Conservation (phyloP, 2,797 vertebrate species). For the Rhinophrynus dorsalis region DNA sequence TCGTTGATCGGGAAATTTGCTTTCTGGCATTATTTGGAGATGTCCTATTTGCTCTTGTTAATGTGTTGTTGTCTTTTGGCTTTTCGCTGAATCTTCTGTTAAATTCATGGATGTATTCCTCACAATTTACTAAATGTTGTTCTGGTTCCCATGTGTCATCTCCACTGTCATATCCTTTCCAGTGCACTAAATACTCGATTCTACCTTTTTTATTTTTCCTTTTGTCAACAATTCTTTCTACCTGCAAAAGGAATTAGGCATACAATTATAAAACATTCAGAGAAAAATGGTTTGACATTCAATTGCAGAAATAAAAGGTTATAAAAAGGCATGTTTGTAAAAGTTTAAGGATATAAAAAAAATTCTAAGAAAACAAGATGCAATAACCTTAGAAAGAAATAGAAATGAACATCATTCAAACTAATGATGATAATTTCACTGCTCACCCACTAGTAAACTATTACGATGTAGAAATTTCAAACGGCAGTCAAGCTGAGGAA, state of each 20-base stretch:
- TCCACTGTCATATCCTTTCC: slow-evolving; percentile 89
- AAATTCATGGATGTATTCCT: slow-evolving; percentile 89
- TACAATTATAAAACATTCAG: too few species aligned
- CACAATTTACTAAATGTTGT: slow-evolving; percentile 87
- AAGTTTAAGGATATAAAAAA: too few species aligned
- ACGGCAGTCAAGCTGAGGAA: too few species aligned
- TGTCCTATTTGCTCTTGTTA: slow-evolving; percentile 83
- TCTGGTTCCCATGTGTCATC: slow-evolving; percentile 96
- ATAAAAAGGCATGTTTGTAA: too few species aligned
- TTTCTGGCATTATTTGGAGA: slow-evolving; percentile 77
- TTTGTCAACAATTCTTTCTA: slow-evolving; percentile 89
- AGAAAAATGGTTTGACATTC: too few species aligned
- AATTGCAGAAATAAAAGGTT: too few species aligned
- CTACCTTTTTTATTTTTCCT: slow-evolving; percentile 90
- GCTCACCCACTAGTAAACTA: too few species aligned
- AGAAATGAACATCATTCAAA: too few species aligned
- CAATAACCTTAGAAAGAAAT: too few species aligned
- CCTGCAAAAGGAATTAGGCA: slow-evolving; percentile 68
- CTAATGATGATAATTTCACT: too few species aligned
- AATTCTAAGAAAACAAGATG: too few species aligned
- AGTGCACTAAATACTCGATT: slow-evolving; percentile 90
- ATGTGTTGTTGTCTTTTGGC: slow-evolving; percentile 67
- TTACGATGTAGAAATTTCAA: too few species aligned
- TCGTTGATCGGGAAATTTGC: slow-evolving; percentile 75
- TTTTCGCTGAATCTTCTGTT: slow-evolving; percentile 78